Percentiles rank a stretch among this genome's conserved stretches.
Conservation (phyloP, 2,888 invertebrate species). For the Lacanobia oleracea region DNA sequence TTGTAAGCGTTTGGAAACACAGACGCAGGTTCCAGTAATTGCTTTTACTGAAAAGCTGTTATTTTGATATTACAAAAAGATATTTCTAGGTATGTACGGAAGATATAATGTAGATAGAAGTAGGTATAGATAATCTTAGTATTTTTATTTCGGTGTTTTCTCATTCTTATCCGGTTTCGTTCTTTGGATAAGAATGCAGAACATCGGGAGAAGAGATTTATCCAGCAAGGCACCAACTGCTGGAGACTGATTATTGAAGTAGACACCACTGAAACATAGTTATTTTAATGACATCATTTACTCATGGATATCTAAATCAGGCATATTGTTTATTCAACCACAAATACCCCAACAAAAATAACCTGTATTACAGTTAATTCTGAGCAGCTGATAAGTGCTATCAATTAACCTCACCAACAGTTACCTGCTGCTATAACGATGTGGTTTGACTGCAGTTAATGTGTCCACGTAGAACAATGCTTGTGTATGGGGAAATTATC, state of each 20-base stretch:
- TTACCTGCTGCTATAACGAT: slow-evolving; percentile 42
- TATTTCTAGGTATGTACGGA: no score
- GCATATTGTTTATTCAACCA: neutral
- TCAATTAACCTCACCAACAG: neutral
- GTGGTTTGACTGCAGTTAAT: slow-evolving; percentile 18
- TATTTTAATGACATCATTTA: neutral
- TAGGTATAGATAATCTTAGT: no score
- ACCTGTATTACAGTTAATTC: neutral
- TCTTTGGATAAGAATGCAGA: no score
- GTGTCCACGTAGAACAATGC: slow-evolving; percentile 29
- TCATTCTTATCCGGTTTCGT: no score
- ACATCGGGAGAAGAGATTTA: neutral
- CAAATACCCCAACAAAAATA: slow-evolving; percentile 11
- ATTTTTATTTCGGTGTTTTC: no score
- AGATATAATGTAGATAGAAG: no score
- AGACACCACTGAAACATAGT: neutral
- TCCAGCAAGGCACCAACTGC: neutral
- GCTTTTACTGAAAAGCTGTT: no score
- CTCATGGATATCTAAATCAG: neutral
- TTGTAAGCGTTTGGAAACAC: no score
- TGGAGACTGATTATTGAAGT: neutral
- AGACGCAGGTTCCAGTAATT: no score
- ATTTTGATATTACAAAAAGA: no score
- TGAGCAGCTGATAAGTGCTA: slow-evolving; percentile 18
- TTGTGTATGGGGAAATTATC: slow-evolving; percentile 61